phyloP scores from a whole-genome alignment of 2,797 vertebrate species.

The Buceros bicornis region DNA sequence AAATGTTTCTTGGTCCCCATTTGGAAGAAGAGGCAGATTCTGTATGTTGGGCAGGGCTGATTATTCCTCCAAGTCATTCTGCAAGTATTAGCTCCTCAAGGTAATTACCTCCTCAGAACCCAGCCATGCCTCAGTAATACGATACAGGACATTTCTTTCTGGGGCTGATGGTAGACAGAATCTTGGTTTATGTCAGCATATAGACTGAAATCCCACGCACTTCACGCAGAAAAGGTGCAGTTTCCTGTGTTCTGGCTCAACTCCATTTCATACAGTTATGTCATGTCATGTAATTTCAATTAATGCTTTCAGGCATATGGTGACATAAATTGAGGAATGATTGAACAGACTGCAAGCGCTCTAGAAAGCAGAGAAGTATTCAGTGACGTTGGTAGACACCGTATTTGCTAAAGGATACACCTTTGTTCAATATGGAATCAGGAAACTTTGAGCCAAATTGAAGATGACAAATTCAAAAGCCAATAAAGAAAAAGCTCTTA shows the following conservation, averaged over 20 bases:
- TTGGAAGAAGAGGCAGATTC: neutral
- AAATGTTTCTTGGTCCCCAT: neutral
- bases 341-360: neutral
- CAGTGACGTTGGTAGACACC: neutral
- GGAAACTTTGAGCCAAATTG: neutral
- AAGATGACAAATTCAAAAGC: neutral
- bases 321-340: neutral
- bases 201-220: neutral
- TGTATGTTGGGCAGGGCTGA: neutral
- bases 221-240: neutral
- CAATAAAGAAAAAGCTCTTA: neutral
- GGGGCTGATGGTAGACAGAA: neutral
- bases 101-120: neutral
- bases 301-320: neutral
- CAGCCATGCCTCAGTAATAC: neutral
- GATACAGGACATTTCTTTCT: neutral
- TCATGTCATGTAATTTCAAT: neutral
- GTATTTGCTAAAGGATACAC: neutral
- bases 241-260: neutral
- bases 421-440: neutral
- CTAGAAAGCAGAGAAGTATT: neutral
- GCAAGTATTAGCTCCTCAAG: neutral
- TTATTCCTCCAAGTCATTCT: neutral
- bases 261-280: neutral
- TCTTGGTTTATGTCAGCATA: neutral